Evolutionary conservation across 2,113 vertebrate genomes (phyloP), one percentile per base, ranked within the genome.

Genomic region (Callaeas wilsoni): DNA sequence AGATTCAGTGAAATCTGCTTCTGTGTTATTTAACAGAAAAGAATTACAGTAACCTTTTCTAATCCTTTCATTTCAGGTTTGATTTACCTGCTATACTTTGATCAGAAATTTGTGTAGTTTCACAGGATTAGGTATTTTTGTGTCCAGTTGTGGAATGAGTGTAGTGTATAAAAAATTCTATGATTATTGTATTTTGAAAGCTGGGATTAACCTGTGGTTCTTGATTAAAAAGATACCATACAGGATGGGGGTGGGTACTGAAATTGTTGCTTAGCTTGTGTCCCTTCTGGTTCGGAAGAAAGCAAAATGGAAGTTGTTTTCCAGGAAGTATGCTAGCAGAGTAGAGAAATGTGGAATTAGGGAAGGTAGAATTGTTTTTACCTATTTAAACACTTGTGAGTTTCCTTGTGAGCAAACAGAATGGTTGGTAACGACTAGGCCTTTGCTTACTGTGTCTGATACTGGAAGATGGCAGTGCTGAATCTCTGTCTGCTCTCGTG

Each of bases 1-100:
- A 97, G 98, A 97, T 98, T 98, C 97, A 96, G 97, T 97, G 98
- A 99, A 99, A 99, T 99, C 99, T 99, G 99, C 98, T 99, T 98
- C 98, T 98, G 96, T 97, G 97, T 99, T 98, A 98, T 98, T 99
- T 97, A 98, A 97, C 77, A 98, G 98, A 97, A 98, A 95, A 84
- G 63, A 96, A 97, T 96, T 97, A 96, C 25, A 94, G 67, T 97
- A 98, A 98, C 97, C 93, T 98, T 85, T 96, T 97, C 79, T 99
- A 99, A 99, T 99, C 98, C 98, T 94, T 96, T 96, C 98, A 98
- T 97, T 98, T 98, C 95, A 97, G 98, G 97, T 98, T 98, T 98
- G 75, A 98, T 99, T 98, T 99, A 99, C 99, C 98, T 99, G 98
- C 98, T 98, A 91, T 96, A 75, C 87, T 97, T 97, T 95, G 93